phyloP scores from a whole-genome alignment of 2,888 invertebrate species.

The Lydus trimaculatus region DNA sequence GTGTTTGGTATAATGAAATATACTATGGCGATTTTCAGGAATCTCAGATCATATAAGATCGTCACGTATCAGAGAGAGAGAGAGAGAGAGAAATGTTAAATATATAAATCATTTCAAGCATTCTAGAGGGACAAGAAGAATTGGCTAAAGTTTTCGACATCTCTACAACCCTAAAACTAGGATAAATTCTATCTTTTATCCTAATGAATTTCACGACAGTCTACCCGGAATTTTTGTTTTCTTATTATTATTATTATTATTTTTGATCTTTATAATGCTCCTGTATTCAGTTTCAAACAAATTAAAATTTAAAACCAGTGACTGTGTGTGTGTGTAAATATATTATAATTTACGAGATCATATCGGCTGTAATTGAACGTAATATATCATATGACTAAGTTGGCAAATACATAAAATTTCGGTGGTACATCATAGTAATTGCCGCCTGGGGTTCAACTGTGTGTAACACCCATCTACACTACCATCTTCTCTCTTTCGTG shows the following conservation, averaged over 20 bases:
- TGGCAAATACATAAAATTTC: conserved; percentile 53
- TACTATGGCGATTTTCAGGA: neutral
- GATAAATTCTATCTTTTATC: neutral
- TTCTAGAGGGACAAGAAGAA: conserved; percentile 1
- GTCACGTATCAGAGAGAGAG: neutral
- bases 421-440: conserved; percentile 54
- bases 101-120: conserved; percentile 1
- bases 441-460: conserved; percentile 30
- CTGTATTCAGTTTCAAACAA: neutral
- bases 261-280: neutral
- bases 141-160: conserved; percentile 7
- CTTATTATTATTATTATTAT: too few species aligned
- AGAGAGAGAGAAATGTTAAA: neutral
- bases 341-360: conserved; percentile 38
- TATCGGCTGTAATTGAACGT: conserved; percentile 44
- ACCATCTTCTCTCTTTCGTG: neutral
- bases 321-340: neutral
- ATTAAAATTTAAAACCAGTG: neutral
- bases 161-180: neutral
- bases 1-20: neutral
- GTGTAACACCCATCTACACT: neutral
- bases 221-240: neutral
- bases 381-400: conserved; percentile 47
- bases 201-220: neutral
- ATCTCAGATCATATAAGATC: neutral